phyloP scores from a whole-genome alignment of 2,888 invertebrate genomes.

The Charanyca ferruginea region DNA sequence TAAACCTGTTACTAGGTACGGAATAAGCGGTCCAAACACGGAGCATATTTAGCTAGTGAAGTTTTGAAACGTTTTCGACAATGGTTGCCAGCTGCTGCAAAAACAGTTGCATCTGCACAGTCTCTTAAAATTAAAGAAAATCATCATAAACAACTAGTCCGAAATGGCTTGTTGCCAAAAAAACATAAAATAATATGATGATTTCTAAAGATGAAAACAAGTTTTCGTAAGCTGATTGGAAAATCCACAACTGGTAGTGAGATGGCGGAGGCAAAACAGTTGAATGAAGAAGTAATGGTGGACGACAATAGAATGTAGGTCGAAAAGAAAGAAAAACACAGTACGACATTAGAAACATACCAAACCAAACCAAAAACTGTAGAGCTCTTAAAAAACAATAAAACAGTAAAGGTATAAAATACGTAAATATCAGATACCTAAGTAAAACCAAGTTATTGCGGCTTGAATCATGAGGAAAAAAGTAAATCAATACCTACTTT shows the following conservation, averaged over 20 bases:
- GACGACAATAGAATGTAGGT: background rate
- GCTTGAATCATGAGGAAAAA: conserved; percentile 54
- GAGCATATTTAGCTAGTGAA: too few relatives aligned
- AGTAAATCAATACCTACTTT: conserved; percentile 20
- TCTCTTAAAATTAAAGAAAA: too few relatives aligned
- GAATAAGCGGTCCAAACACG: background rate
- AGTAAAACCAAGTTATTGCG: conserved; percentile 17
- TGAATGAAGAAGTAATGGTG: background rate
- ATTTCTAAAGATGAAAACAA: too few relatives aligned
- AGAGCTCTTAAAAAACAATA: background rate
- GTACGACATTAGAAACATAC: background rate
- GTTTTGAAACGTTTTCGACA: too few relatives aligned
- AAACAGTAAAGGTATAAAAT: conserved; percentile 3
- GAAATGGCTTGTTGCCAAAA: too few relatives aligned
- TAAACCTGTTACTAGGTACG: conserved; percentile 15
- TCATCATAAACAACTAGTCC: too few relatives aligned
- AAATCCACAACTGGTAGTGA: background rate
- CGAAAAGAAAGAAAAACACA: background rate
- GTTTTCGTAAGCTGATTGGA: background rate
- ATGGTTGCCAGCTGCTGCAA: too few relatives aligned
- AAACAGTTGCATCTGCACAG: too few relatives aligned
- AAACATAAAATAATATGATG: too few relatives aligned
- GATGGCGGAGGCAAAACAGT: background rate
- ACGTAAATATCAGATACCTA: conserved; percentile 14
- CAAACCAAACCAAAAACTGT: background rate